A percentile compares a stretch with the other conserved stretches of the same genome.
phyloP scores from a whole-genome alignment of 2,113 vertebrate genomes.

The Gambusia affinis region DNA sequence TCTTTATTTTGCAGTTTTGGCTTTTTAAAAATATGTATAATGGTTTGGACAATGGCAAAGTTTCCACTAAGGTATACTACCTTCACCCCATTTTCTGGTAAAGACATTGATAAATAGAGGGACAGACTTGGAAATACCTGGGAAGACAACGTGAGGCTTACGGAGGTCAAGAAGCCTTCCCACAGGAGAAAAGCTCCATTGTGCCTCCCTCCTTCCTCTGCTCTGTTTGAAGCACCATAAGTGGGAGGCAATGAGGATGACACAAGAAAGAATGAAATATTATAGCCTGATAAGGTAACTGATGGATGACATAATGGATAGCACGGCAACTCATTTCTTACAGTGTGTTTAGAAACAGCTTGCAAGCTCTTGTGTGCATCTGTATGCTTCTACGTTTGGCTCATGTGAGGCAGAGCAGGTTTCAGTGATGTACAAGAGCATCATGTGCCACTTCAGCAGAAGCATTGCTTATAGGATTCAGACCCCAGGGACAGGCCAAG shows the following conservation, averaged over 20 bases:
- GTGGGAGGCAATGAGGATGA: constrained; percentile 21
- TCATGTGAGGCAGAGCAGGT: constrained; percentile 25
- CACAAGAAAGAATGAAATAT: constrained; percentile 22
- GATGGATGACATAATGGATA: constrained; percentile 52
- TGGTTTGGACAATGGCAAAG: neutral
- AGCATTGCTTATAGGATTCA: constrained; percentile 65
- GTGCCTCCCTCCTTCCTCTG: constrained; percentile 25
- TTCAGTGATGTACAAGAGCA: constrained; percentile 60
- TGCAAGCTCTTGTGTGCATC: constrained; percentile 25
- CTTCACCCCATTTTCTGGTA: neutral
- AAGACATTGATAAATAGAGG: constrained; percentile 46
- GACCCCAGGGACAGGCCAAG: constrained; percentile 54
- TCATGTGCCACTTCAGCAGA: constrained; percentile 72
- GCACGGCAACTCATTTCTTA: constrained; percentile 6
- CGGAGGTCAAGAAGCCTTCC: constrained; percentile 46
- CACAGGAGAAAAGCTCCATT: constrained; percentile 27
- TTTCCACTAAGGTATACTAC: constrained; percentile 2
- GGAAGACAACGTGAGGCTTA: constrained; percentile 38
- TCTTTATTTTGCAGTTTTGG: constrained; percentile 28
- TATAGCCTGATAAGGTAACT: constrained; percentile 29
- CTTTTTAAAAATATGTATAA: neutral
- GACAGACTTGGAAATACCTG: constrained; percentile 23
- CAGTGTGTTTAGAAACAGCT: constrained; percentile 4
- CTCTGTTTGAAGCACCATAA: constrained; percentile 35
- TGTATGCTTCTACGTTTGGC: constrained; percentile 1